phyloP scores from a whole-genome alignment of 2,888 invertebrate species.

The Cryptus viduatorius region DNA sequence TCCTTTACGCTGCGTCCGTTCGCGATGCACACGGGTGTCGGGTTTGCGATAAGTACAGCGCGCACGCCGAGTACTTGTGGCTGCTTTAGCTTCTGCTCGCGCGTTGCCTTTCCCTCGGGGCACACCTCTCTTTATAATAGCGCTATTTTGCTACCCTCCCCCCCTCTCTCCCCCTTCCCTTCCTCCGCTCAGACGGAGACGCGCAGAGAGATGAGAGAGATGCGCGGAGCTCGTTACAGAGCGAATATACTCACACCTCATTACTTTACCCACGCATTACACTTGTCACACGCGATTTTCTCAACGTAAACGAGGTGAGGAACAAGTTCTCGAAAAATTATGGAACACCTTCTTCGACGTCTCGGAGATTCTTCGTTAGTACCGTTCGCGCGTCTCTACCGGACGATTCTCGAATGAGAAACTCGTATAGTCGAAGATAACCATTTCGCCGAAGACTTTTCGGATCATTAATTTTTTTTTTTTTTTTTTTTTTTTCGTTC shows the following conservation, averaged over 20 bases:
- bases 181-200: neutral
- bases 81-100: slow-evolving; percentile 44
- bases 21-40: slow-evolving; percentile 59
- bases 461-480: neutral
- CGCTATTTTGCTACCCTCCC: slow-evolving; percentile 1
- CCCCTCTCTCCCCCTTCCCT: neutral
- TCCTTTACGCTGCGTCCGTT: neutral
- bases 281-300: slow-evolving; percentile 49
- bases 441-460: slow-evolving; percentile 12
- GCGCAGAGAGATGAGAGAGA: slow-evolving; percentile 1
- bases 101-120: slow-evolving; percentile 34
- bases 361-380: slow-evolving; percentile 18
- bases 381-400: no score
- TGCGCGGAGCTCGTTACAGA: slow-evolving; percentile 52
- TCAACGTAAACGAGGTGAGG: slow-evolving; percentile 27
- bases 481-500: slow-evolving; percentile 11
- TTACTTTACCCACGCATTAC: slow-evolving; percentile 65
- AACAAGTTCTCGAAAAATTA: slow-evolving; percentile 56
- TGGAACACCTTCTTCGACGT: slow-evolving; percentile 25
- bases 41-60: slow-evolving; percentile 64
- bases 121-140: slow-evolving; percentile 13
- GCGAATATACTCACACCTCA: slow-evolving; percentile 59
- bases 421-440: neutral
- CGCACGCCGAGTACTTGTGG: slow-evolving; percentile 27
- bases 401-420: no score